These are phyloP conservation scores for Agapornis canus DNA, from an alignment of 2,797 vertebrate species.

Conservation along the genomic window DNA sequence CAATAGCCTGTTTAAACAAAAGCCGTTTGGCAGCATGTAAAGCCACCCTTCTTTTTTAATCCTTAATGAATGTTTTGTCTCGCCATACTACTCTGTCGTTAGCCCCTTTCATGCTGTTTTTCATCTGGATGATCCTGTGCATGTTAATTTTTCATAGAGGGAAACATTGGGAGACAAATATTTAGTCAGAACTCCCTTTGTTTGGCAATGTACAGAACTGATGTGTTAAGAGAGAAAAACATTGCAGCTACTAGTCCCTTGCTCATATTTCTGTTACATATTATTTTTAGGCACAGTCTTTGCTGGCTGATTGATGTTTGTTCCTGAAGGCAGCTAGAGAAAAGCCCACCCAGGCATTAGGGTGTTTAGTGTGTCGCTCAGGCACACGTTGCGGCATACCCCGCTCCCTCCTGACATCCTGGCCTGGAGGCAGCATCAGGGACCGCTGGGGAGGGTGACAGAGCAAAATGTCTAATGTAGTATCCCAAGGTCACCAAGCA, in stretches of 20 bases:
- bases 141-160: slow-evolving; percentile 1
- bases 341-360: neutral
- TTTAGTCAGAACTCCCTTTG: slow-evolving; percentile 17
- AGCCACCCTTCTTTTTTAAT: neutral
- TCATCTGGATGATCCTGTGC: neutral
- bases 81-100: neutral
- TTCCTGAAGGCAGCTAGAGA: neutral
- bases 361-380: neutral
- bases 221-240: neutral
- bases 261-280: neutral
- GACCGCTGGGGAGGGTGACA: neutral
- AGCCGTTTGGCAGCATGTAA: neutral
- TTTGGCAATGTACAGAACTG: neutral
- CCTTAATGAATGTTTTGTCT: neutral
- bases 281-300: fast-evolving
- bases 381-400: fast-evolving
- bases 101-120: neutral
- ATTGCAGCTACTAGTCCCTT: neutral
- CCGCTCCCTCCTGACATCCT: neutral
- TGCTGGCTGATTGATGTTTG: neutral
- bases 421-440: neutral
- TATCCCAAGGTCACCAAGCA: neutral
- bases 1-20: slow-evolving; percentile 36
- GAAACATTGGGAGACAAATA: slow-evolving; percentile 13
- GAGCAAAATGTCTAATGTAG: neutral